phyloP scores from a whole-genome alignment of 2,888 invertebrate genomes.

The Daptonema setosum region DNA sequence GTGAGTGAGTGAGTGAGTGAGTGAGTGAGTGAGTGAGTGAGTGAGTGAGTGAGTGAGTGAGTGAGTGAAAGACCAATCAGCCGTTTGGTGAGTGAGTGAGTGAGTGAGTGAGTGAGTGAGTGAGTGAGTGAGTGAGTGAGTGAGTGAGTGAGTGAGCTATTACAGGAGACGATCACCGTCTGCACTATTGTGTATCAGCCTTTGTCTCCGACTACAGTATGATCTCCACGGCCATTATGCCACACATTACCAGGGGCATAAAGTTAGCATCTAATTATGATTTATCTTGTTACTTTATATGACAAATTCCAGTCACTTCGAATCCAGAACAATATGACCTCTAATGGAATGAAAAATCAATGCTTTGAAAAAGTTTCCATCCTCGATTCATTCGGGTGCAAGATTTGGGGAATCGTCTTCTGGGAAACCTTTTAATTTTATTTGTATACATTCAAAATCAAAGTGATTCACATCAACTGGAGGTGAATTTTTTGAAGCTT shows the following conservation, averaged over 20 bases:
- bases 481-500: too few species aligned
- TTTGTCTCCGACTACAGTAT: conserved; percentile 29
- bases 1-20: not conserved
- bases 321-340: too few species aligned
- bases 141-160: not conserved
- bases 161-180: conserved; percentile 25
- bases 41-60: not conserved
- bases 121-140: not conserved
- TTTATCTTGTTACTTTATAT: too few species aligned
- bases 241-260: conserved; percentile 17
- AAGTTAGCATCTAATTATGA: conserved; percentile 8
- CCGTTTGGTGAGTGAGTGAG: not conserved
- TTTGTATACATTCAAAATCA: too few species aligned
- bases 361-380: too few species aligned
- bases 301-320: too few species aligned
- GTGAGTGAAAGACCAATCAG: too few species aligned
- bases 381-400: too few species aligned
- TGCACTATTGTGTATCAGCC: conserved; percentile 30
- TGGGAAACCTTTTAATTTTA: too few species aligned
- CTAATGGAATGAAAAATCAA: too few species aligned
- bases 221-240: conserved; percentile 23
- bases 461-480: too few species aligned
- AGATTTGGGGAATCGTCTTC: too few species aligned
- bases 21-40: not conserved
- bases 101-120: not conserved